Percentiles rank a stretch among this genome's conserved stretches.
phyloP scores from a whole-genome alignment of 2,888 invertebrate genomes.

The Lagria hirta region DNA sequence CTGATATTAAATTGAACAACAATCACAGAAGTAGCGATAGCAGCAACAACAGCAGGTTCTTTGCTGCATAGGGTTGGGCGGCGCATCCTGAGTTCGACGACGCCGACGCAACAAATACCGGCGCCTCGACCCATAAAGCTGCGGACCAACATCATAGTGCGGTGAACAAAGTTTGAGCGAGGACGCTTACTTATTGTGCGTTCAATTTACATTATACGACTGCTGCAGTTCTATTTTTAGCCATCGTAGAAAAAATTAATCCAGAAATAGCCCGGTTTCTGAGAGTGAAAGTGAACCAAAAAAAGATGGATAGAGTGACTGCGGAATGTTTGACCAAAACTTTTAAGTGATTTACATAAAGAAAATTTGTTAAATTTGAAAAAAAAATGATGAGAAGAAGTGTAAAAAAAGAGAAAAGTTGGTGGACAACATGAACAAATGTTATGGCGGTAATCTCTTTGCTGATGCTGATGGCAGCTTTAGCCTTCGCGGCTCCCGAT shows the following conservation, averaged over 20 bases:
- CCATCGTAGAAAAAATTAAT: conserved; percentile 24
- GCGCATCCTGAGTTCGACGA: conserved; percentile 46
- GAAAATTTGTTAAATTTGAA: too few relatives aligned
- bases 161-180: conserved; percentile 49
- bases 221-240: conserved; percentile 28
- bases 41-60: conserved; percentile 43
- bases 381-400: too few relatives aligned
- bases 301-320: background rate
- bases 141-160: conserved; percentile 54
- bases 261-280: conserved; percentile 21
- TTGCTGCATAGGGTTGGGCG: conserved; percentile 48
- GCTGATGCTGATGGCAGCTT: conserved; percentile 49
- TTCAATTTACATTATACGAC: conserved; percentile 17
- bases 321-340: background rate
- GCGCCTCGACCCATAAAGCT: conserved; percentile 52
- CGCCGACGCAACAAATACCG: conserved; percentile 55
- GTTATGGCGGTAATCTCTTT: conserved; percentile 51
- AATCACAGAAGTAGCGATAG: conserved; percentile 8
- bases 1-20: background rate
- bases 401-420: conserved; percentile 30
- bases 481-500: conserved; percentile 66
- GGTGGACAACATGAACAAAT: conserved; percentile 45
- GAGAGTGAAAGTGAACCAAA: conserved; percentile 4
- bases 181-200: conserved; percentile 38
- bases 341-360: too few relatives aligned